Conservation (phyloP, 2,888 invertebrate genomes). For the Ophioninae sp. region DNA sequence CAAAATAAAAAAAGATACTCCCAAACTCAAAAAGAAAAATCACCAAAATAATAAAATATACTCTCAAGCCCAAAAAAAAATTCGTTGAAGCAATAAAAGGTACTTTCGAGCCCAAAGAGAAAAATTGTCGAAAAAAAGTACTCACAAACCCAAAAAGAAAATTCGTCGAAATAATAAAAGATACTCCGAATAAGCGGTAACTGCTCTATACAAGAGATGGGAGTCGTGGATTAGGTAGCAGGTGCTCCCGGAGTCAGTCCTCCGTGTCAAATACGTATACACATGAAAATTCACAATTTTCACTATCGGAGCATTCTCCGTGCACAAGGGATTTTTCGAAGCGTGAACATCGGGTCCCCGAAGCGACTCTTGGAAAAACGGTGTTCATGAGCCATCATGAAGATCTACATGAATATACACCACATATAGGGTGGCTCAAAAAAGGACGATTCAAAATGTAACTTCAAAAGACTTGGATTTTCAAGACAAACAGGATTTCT, state of each 20-base stretch:
- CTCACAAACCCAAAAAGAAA: neutral
- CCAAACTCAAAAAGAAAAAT: too few species aligned
- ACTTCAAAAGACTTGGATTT: neutral
- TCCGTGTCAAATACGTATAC: conserved; percentile 23
- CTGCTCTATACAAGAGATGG: neutral
- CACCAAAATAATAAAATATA: too few species aligned
- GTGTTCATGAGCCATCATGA: conserved; percentile 26
- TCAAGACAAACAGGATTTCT: neutral
- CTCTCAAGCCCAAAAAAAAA: too few species aligned
- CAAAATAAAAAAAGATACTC: too few species aligned
- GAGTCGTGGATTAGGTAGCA: conserved; percentile 35
- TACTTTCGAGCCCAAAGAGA: too few species aligned
- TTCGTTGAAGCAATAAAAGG: too few species aligned
- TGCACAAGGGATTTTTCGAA: conserved; percentile 30
- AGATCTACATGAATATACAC: neutral
- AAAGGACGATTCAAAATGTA: neutral
- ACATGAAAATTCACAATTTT: conserved; percentile 19
- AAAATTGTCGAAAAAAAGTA: too few species aligned
- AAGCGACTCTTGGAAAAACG: conserved; percentile 42
- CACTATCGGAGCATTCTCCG: neutral
- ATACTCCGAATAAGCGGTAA: conserved; percentile 8
- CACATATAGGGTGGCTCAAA: neutral
- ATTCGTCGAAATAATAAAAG: conserved; percentile 9
- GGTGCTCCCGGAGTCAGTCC: conserved; percentile 51
- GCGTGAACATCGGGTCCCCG: conserved; percentile 49